Evolutionary conservation across 2,113 vertebrate species (phyloP).

Genomic region (Mobula birostris): DNA sequence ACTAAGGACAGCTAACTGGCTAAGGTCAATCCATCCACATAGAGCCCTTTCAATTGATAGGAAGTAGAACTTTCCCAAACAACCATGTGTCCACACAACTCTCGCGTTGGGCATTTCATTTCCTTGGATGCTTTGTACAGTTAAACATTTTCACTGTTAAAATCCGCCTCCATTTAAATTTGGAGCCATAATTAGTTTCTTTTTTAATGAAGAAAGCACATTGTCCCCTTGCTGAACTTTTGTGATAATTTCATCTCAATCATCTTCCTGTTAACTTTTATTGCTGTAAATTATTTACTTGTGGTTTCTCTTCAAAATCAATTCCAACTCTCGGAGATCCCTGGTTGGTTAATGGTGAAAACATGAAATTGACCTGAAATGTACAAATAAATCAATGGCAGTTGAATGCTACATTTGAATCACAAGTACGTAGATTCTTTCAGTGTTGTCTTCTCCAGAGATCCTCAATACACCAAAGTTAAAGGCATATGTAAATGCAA

Average conservation of each 20-base stretch:
- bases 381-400: conserved; percentile 7
- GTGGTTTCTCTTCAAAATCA: conserved; percentile 34
- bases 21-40: neutral
- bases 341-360: conserved; percentile 16
- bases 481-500: neutral
- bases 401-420: neutral
- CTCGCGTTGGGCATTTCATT: neutral
- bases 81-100: neutral
- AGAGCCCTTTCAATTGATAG: neutral
- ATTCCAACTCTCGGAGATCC: neutral
- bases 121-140: neutral
- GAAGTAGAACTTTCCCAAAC: neutral
- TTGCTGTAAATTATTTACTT: conserved; percentile 21
- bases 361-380: conserved; percentile 24
- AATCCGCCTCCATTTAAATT: neutral
- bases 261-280: conserved; percentile 28
- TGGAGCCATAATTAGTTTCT: too few species aligned
- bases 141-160: neutral
- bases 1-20: neutral
- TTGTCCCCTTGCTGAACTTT: neutral
- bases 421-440: neutral
- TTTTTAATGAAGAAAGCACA: neutral
- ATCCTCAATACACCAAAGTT: neutral
- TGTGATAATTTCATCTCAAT: conserved; percentile 25
- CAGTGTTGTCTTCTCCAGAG: neutral